These are phyloP conservation scores for Microcebus tavaratra DNA, from an alignment of 2,113 vertebrate species.

Conservation along the genomic window DNA sequence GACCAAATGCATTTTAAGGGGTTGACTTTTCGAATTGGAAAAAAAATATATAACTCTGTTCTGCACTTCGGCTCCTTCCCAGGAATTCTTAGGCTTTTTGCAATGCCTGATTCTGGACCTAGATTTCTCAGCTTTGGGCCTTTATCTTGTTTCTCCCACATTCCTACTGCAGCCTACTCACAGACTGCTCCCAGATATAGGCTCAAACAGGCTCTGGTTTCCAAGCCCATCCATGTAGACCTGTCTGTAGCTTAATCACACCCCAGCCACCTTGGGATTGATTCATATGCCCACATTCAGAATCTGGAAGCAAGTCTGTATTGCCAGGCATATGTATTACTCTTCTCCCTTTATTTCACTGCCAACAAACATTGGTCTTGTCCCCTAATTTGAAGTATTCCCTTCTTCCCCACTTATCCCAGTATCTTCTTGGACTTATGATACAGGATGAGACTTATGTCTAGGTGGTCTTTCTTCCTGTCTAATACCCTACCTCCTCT, in stretches of 20 bases:
- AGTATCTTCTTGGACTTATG: neutral
- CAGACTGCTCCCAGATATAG: neutral
- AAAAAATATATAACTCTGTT: neutral
- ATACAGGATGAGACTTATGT: neutral
- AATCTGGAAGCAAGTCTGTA: constrained; percentile 27
- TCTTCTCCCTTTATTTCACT: neutral
- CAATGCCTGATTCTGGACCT: neutral
- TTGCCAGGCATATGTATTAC: neutral
- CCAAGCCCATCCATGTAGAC: neutral
- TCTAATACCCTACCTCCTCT: neutral
- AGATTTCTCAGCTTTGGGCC: neutral
- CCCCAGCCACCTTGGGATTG: neutral
- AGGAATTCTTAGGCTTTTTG: neutral
- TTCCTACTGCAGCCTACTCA: neutral
- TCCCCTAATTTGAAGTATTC: neutral
- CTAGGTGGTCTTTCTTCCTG: neutral
- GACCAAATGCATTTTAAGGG: neutral
- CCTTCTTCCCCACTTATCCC: neutral
- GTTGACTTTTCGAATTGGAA: neutral
- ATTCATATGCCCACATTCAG: neutral
- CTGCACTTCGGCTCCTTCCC: neutral
- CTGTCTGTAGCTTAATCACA: neutral
- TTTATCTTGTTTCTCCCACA: constrained; percentile 17
- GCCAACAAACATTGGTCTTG: neutral
- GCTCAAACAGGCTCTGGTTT: neutral